Conservation (phyloP, 2,888 invertebrate species). For the Eretmocerus hayati region DNA sequence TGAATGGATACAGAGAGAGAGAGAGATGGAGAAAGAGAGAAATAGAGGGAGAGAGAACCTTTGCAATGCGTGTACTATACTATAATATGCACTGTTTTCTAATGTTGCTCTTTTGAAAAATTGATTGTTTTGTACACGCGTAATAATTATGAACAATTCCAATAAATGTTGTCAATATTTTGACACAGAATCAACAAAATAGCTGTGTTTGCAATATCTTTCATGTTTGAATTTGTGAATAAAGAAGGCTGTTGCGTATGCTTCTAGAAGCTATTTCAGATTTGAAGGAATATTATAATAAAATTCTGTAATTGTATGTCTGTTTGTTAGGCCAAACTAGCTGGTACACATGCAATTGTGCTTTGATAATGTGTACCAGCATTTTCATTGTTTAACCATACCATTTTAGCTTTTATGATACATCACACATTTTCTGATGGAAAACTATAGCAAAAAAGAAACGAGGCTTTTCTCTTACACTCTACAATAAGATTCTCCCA, state of each 20-base stretch:
- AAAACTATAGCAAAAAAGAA: no score
- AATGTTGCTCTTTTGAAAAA: no score
- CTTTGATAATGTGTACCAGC: slow-evolving; percentile 28
- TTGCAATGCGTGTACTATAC: background rate
- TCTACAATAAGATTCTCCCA: slow-evolving; percentile 5
- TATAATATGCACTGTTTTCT: no score
- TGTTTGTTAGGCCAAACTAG: slow-evolving; percentile 38
- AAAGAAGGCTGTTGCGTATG: slow-evolving; percentile 10
- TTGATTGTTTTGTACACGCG: no score
- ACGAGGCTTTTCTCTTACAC: slow-evolving; percentile 12
- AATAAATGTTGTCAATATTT: no score
- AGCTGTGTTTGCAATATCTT: no score
- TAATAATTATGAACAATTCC: no score
- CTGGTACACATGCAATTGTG: slow-evolving; percentile 36
- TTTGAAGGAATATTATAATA: slow-evolving; percentile 11
- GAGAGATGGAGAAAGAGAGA: background rate
- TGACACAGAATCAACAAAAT: no score
- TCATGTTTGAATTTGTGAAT: background rate
- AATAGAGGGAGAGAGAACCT: slow-evolving; percentile 1
- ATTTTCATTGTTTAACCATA: background rate
- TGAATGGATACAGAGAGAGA: slow-evolving; percentile 2
- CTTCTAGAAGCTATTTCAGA: slow-evolving; percentile 17
- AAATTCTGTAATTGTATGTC: slow-evolving; percentile 8
- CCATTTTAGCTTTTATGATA: background rate
- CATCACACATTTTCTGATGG: no score